Evolutionary conservation across 2,888 invertebrate species (phyloP), one percentile per base, ranked within the genome.

Genomic region (Buathra laborator): DNA sequence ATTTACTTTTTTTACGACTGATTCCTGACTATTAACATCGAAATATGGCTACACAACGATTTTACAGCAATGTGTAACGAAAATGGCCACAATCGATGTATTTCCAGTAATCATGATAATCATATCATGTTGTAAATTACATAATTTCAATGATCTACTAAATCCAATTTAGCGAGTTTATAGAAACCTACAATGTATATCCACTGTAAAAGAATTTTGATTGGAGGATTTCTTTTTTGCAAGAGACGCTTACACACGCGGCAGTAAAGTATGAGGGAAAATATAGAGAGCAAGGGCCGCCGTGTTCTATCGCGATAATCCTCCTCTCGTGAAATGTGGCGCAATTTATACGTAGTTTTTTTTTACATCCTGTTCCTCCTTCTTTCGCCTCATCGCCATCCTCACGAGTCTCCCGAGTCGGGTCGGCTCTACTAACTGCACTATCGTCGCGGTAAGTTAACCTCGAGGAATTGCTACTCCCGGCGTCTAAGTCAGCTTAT

Each of bases 221-320:
- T 56, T 56, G 19, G 56, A 9, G 56, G 56, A 56, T 56, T 56
- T 56, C 12, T 56, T 19, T 19, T 24, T 56, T 56, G 4, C 9
- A 24, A 56, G 56, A 56, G 24, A 24, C 56, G 24, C 19, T 24
- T 24, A 10, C 56, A 56, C 19, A 56, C 19, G 0, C 19, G 4
- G 56, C 12, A 12, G 56, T 24, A 56, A 56, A 56, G 56, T 56
- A 56, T 16, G 56, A 24, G 24, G 56, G 12, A 24, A 24, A 56
- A 24, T 56, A 24, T 24, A 71, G 44, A 77, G 67, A 59, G 14
- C 14, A 44, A 43, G 10, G n/a, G 71, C 81, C 67, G 44, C 16
- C 78, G 75, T 76, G 77, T 71, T 78, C 74, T 78, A 81, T 81
- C 75, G 84, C 78, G 59, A 84, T 84, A 71, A 84, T 84, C 81